Evolutionary conservation across 2,797 vertebrate species (phyloP).

Genomic region (Centroberyx gerrardi): DNA sequence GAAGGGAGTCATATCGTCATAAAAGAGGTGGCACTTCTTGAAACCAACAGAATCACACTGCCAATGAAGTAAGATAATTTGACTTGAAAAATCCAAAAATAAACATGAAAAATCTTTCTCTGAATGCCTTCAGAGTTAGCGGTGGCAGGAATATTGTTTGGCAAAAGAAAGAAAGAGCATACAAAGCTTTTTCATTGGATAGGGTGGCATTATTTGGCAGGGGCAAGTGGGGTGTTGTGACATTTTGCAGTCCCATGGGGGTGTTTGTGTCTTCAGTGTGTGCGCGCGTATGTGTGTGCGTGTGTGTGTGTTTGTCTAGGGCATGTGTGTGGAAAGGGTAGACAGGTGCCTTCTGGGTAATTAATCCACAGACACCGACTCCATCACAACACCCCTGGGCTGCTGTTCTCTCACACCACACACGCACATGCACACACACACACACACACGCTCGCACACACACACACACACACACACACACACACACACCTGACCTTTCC

Average conservation of each 20-base stretch:
- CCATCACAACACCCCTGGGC: constrained; percentile 52
- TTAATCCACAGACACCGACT: constrained; percentile 72
- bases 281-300: constrained; percentile 22
- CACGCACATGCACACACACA: constrained; percentile 15
- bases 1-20: too few species aligned
- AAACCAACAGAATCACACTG: not conserved
- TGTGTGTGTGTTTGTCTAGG: not conserved
- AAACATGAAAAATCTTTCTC: not conserved
- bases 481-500: constrained; percentile 19
- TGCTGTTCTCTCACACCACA: constrained; percentile 24
- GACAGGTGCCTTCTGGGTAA: constrained; percentile 79
- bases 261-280: constrained; percentile 48
- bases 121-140: too few species aligned
- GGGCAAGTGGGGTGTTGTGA: constrained; percentile 58
- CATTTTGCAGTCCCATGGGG: constrained; percentile 66
- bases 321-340: constrained; percentile 68
- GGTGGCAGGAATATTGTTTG: constrained; percentile 1
- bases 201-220: constrained; percentile 40
- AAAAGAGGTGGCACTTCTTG: too few species aligned
- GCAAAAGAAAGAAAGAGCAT: not conserved
- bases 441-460: constrained; percentile 15
- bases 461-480: constrained; percentile 17
- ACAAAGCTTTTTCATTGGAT: constrained; percentile 20
- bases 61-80: not conserved
- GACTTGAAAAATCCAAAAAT: not conserved